phyloP scores from a whole-genome alignment of 2,113 vertebrate species.

The Elephantulus edwardii region DNA sequence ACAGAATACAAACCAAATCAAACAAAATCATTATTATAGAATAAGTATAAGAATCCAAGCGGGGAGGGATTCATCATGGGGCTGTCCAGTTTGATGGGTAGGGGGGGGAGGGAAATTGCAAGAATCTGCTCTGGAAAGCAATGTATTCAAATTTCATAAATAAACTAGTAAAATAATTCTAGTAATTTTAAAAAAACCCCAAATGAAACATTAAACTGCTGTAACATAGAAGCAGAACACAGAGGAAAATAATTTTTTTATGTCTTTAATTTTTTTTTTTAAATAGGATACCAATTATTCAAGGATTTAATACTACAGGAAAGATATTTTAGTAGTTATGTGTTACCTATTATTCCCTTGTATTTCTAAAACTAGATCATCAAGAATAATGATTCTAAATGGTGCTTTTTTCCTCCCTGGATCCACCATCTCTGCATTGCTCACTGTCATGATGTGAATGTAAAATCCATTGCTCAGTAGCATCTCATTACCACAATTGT shows the following conservation, averaged over 20 bases:
- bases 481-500: not conserved
- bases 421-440: not conserved
- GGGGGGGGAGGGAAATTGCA: too few relatives aligned
- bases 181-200: too few relatives aligned
- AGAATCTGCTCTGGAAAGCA: too few relatives aligned
- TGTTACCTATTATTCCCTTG: not conserved
- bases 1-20: too few relatives aligned
- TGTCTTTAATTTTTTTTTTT: too few relatives aligned
- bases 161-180: too few relatives aligned
- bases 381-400: not conserved
- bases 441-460: slow-evolving; percentile 6
- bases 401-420: not conserved
- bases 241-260: not conserved
- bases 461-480: slow-evolving; percentile 7
- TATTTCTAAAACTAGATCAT: slow-evolving; percentile 7
- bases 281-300: not conserved
- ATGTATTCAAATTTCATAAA: too few relatives aligned
- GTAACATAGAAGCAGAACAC: not conserved
- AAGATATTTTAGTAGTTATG: slow-evolving; percentile 26
- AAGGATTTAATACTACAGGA: not conserved
- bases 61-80: too few relatives aligned
- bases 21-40: too few relatives aligned
- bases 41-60: too few relatives aligned
- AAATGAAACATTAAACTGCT: not conserved
- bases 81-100: too few relatives aligned